Conservation (phyloP, 2,888 invertebrate species). For the Galerucella calmariensis region DNA sequence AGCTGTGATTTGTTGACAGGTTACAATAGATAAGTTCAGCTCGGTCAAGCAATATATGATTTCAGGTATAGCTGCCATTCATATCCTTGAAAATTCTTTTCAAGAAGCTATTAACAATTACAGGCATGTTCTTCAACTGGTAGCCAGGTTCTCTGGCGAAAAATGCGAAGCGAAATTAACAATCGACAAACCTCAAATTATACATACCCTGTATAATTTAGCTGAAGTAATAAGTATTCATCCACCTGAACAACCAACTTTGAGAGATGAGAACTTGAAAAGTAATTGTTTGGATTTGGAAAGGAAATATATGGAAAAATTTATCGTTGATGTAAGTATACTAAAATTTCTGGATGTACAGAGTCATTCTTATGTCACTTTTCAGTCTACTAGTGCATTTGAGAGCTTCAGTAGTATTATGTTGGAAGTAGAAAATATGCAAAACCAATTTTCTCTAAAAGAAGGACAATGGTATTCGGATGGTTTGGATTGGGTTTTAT, state of each 20-base stretch:
- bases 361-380: conserved; percentile 6
- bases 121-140: conserved; percentile 69
- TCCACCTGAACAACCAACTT: conserved; percentile 64
- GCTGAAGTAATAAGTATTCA: conserved; percentile 65
- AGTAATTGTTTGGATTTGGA: conserved; percentile 68
- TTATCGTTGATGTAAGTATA: conserved; percentile 52
- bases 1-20: too few species aligned
- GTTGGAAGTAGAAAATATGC: conserved; percentile 42
- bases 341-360: neutral
- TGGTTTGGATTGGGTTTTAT: conserved; percentile 59
- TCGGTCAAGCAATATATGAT: conserved; percentile 18
- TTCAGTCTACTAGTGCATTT: conserved; percentile 48
- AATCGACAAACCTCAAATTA: conserved; percentile 74
- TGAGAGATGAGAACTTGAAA: conserved; percentile 66
- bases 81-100: conserved; percentile 69
- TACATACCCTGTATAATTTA: conserved; percentile 77
- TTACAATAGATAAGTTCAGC: too few species aligned
- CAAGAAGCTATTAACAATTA: conserved; percentile 71
- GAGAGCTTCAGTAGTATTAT: conserved; percentile 38
- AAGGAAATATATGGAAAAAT: conserved; percentile 69
- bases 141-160: conserved; percentile 59
- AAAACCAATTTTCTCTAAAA: conserved; percentile 51
- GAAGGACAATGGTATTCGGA: conserved; percentile 64
- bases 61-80: conserved; percentile 72
- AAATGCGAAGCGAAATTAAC: conserved; percentile 63